phyloP scores from a whole-genome alignment of 2,113 vertebrate genomes.

The Halichoeres trimaculatus region DNA sequence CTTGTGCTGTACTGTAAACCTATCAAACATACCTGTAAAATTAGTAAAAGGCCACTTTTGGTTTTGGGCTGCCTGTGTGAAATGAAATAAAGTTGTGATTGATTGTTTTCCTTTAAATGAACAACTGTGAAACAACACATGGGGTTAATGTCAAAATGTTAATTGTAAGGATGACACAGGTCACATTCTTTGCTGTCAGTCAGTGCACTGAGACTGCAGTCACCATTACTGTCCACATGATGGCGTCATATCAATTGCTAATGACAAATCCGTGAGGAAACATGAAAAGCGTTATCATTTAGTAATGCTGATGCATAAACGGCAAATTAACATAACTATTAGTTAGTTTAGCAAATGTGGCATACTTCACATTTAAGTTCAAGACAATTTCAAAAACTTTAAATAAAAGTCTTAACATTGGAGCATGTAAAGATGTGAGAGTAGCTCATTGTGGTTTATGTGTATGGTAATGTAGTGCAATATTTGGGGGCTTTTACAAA shows the following conservation, averaged over 20 bases:
- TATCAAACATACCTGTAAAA: not conserved
- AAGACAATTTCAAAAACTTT: not conserved
- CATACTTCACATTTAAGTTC: not conserved
- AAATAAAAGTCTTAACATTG: not conserved
- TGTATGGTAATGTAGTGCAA: not conserved
- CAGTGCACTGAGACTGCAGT: slow-evolving; percentile 29
- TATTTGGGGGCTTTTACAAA: not conserved
- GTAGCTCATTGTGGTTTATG: not conserved
- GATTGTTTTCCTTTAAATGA: slow-evolving; percentile 21
- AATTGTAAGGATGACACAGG: not conserved
- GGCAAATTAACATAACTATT: not conserved
- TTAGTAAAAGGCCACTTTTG: not conserved
- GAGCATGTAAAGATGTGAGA: not conserved
- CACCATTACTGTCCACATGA: slow-evolving; percentile 65
- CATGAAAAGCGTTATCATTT: not conserved
- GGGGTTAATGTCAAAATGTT: not conserved
- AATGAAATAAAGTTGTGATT: slow-evolving; percentile 31
- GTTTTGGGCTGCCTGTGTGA: slow-evolving; percentile 2
- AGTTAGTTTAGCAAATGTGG: not conserved
- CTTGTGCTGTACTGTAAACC: slow-evolving; percentile 28
- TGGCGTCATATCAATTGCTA: slow-evolving; percentile 56
- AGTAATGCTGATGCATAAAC: not conserved
- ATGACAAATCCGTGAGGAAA: slow-evolving; percentile 4
- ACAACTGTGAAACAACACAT: slow-evolving; percentile 6
- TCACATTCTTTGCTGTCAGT: too few relatives aligned